Percentiles rank a stretch among this genome's conserved stretches.
phyloP scores from a whole-genome alignment of 2,797 vertebrate genomes.

The Erethizon dorsatum region DNA sequence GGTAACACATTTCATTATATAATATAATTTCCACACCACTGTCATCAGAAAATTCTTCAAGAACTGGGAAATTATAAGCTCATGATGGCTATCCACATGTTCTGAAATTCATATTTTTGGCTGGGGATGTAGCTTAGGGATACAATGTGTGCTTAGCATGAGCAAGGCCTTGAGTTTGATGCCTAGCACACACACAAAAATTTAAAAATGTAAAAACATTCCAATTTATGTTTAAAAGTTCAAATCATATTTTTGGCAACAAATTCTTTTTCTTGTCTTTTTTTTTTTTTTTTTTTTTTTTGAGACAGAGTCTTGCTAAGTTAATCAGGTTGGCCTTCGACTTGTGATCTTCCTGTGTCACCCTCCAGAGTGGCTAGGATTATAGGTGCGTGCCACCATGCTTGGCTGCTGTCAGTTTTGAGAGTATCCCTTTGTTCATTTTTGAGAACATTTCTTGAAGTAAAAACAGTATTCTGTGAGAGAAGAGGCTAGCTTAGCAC shows the following conservation, averaged over 20 bases:
- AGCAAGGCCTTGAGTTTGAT: background rate
- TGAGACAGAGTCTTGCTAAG: background rate
- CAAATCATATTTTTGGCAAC: background rate
- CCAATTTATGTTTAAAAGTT: background rate
- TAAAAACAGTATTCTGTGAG: background rate
- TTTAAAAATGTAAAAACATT: background rate
- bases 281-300: background rate
- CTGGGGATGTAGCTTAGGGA: background rate
- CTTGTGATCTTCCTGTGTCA: background rate
- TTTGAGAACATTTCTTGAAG: background rate
- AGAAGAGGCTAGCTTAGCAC: background rate
- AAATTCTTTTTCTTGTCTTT: background rate
- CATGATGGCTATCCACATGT: background rate
- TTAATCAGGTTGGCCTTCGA: background rate
- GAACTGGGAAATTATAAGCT: background rate
- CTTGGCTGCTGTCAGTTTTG: background rate
- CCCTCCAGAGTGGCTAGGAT: background rate
- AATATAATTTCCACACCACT: background rate
- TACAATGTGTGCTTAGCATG: background rate
- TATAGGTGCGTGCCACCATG: background rate
- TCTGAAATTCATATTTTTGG: slow-evolving; percentile 4
- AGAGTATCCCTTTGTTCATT: background rate
- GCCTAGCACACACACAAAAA: background rate
- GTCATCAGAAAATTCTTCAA: slow-evolving; percentile 4
- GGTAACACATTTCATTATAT: background rate